Percentiles rank a stretch among this genome's conserved stretches.
phyloP scores from a whole-genome alignment of 1,140 invertebrate species.

The Drosophila ogumai region DNA sequence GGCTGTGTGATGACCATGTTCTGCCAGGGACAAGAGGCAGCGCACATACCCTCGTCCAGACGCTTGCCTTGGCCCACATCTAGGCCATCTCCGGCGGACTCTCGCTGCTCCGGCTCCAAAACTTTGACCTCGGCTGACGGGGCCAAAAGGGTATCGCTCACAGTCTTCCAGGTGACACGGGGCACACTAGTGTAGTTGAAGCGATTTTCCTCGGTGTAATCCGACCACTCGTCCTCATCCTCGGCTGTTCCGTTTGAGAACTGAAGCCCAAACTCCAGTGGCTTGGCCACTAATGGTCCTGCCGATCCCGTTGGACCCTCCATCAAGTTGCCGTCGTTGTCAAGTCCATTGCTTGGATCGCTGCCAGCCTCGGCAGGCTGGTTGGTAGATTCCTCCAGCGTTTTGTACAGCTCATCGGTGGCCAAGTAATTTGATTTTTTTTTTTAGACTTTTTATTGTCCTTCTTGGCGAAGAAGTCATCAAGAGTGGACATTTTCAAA shows the following conservation, averaged over 20 bases:
- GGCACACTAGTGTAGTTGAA: conserved; percentile 27
- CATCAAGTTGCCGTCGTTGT: neutral
- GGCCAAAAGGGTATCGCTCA: conserved; percentile 3
- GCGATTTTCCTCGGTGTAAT: conserved; percentile 66
- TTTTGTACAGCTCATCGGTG: conserved; percentile 68
- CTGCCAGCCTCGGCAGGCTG: conserved; percentile 6
- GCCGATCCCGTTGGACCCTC: conserved; percentile 1
- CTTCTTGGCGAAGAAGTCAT: conserved; percentile 75
- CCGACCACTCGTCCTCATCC: conserved; percentile 63
- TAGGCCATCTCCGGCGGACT: conserved; percentile 59
- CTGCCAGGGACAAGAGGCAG: conserved; percentile 52
- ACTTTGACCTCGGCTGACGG: neutral
- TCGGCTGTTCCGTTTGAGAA: conserved; percentile 27
- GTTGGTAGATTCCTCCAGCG: conserved; percentile 60
- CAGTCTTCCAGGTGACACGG: conserved; percentile 11
- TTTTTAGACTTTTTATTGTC: conserved; percentile 58
- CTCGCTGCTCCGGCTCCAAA: conserved; percentile 26
- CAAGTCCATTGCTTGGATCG: conserved; percentile 9
- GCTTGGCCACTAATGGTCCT: neutral
- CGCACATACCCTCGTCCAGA: neutral
- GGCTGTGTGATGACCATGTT: conserved; percentile 3
- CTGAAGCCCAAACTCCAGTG: conserved; percentile 40
- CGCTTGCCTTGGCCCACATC: conserved; percentile 34
- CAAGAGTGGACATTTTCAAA: conserved; percentile 56
- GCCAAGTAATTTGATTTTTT: conserved; percentile 64